Percentiles rank a stretch among this genome's conserved stretches.
Evolutionary conservation across 2,797 vertebrate genomes (phyloP).

Genomic region (Sebastes matsubarae): DNA sequence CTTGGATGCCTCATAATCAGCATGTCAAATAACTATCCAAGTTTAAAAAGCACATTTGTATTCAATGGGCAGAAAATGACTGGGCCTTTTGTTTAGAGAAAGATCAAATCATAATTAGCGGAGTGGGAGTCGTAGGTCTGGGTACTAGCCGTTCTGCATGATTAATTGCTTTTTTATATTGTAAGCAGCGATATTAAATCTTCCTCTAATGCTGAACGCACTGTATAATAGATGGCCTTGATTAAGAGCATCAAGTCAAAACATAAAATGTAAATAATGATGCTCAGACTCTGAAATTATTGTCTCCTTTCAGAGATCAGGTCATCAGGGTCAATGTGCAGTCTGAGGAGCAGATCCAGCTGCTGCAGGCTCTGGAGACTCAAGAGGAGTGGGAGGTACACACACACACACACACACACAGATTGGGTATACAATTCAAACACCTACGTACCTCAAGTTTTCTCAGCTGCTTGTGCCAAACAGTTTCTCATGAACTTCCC

Average conservation of each 20-base stretch:
- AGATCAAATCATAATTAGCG: not conserved
- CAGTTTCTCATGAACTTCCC: constrained; percentile 1
- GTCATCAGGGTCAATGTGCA: constrained; percentile 74
- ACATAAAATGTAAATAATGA: not conserved
- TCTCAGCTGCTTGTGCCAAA: constrained; percentile 6
- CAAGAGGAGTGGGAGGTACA: constrained; percentile 58
- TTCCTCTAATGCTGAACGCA: not conserved
- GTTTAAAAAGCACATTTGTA: not conserved
- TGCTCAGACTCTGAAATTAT: not conserved
- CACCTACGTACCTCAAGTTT: not conserved
- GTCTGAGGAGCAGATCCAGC: constrained; percentile 70
- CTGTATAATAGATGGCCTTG: too few relatives aligned
- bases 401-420: not conserved
- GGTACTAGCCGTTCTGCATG: not conserved
- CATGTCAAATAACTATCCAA: not conserved
- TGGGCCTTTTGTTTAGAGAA: not conserved
- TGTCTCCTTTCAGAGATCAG: constrained; percentile 71
- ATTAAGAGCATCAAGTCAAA: not conserved
- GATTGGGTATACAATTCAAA: not conserved
- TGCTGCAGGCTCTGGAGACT: constrained; percentile 72
- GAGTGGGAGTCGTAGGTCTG: not conserved
- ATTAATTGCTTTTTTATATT: constrained; percentile 1
- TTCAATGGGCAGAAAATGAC: not conserved
- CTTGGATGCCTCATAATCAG: not conserved
- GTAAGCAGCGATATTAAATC: not conserved